Base-by-base conservation (phyloP, 2,888 invertebrate genomes). In the Notodonta ziczac region DNA sequence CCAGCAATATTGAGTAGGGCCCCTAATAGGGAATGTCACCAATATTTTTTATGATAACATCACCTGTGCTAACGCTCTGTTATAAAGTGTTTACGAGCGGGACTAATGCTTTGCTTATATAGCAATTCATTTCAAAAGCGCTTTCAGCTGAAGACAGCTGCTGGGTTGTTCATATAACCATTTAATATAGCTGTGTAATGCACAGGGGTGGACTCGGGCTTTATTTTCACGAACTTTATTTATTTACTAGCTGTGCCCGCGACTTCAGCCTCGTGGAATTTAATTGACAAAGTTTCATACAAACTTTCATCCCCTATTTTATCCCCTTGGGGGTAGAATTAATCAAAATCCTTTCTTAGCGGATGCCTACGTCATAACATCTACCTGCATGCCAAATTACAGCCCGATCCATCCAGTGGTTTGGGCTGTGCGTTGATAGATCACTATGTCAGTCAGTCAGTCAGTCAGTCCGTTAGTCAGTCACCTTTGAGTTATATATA, bases 191-290 rank as follows among this genome's bases (percentile, higher is more conserved):
- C 24, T 2, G 24, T 24, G 24, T 24, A 12, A 5, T 2, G 52
- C 12, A 16, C 52, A 52, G 52, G 52, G 32, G 4, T 52, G 52
- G 52, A 52, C 6, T 50, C 16, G 16, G 7, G 14, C 4, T 16
- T 50, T 16, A 7, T 50, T 46, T 13, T 46, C 12, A n/a, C 35
- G 35, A 35, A 4, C 12, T 3, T 2, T 46, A 46, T 58, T 55
- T 32, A 61, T 58, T 55, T 54, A 55, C 53, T 61, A 54, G n/a
- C 48, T 57, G 16, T 12, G 9, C 12, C 32, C 35, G 35, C 35
- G 5, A 35, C n/a, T 35, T 5, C 35, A 35, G 35, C 35, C 4
- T 5, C 35, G 35, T 35, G 35, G n/a, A n/a, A n/a, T n/a, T n/a
- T n/a, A n/a, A n/a, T n/a, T n/a, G n/a, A n/a, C n/a, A n/a, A n/a